Conservation (phyloP, 64 coral and sea anemone species). For the Montipora capricornis region DNA sequence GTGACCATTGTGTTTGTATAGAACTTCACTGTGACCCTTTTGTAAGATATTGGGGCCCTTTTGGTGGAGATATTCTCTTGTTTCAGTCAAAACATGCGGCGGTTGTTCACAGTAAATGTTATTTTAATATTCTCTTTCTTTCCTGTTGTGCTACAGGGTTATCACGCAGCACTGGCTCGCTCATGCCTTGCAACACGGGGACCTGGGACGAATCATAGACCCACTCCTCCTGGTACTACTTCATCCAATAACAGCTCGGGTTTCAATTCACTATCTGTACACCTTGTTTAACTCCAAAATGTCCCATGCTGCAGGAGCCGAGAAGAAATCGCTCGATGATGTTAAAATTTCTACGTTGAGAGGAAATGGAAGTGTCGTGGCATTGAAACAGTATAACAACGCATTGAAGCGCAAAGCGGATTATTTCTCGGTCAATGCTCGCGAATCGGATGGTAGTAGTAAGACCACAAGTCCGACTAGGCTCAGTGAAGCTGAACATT, state of each 20-base stretch:
- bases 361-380: background rate
- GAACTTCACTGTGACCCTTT: too few species aligned
- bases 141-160: conserved; percentile 46
- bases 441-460: conserved; percentile 6
- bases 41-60: too few species aligned
- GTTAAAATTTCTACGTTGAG: background rate
- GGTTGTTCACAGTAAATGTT: background rate
- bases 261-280: conserved; percentile 81
- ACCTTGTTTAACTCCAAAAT: conserved; percentile 21
- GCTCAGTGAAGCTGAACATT: conserved; percentile 41
- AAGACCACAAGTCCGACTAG: conserved; percentile 19
- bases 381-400: background rate
- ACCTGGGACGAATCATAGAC: conserved; percentile 96
- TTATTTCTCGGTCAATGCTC: background rate
- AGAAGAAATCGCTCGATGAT: background rate
- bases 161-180: conserved; percentile 89
- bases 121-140: background rate
- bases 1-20: too few species aligned
- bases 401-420: background rate
- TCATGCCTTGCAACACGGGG: conserved; percentile 94
- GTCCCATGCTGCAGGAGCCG: background rate
- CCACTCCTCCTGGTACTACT: conserved; percentile 87
- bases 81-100: too few species aligned
- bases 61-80: background rate
- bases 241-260: conserved; percentile 88